phyloP scores from a whole-genome alignment of 2,113 vertebrate species.

The Vidua macroura region DNA sequence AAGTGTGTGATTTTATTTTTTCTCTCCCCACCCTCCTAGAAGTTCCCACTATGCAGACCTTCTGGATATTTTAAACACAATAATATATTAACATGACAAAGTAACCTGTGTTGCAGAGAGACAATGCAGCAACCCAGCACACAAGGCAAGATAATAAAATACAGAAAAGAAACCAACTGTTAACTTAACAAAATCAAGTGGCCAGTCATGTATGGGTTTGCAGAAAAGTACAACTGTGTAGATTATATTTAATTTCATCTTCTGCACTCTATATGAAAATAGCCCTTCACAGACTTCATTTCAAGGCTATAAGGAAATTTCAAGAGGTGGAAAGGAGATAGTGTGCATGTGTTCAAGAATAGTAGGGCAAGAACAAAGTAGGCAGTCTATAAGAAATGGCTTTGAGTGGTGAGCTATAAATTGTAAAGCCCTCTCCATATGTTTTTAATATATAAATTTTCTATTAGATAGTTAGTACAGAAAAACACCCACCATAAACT shows the following conservation, averaged over 20 bases:
- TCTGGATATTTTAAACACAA: neutral
- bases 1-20: neutral
- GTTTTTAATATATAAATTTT: neutral
- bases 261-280: neutral
- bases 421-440: neutral
- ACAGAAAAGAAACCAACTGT: neutral
- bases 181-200: neutral
- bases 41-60: neutral
- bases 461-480: neutral
- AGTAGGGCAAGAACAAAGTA: neutral
- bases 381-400: neutral
- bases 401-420: neutral
- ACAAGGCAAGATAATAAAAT: neutral
- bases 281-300: neutral
- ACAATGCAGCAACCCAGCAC: neutral
- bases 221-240: neutral
- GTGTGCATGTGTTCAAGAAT: neutral
- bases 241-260: neutral
- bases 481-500: rapidly evolving
- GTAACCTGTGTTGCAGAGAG: neutral
- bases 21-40: neutral
- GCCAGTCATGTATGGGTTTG: neutral
- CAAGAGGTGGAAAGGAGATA: neutral
- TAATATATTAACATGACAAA: neutral
- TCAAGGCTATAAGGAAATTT: neutral